Percentiles rank a stretch among this genome's conserved stretches.
These are phyloP conservation scores for Umimayanthus chanpuru DNA, from an alignment of 92 coral and sea anemone genomes.

Conservation along the genomic window DNA sequence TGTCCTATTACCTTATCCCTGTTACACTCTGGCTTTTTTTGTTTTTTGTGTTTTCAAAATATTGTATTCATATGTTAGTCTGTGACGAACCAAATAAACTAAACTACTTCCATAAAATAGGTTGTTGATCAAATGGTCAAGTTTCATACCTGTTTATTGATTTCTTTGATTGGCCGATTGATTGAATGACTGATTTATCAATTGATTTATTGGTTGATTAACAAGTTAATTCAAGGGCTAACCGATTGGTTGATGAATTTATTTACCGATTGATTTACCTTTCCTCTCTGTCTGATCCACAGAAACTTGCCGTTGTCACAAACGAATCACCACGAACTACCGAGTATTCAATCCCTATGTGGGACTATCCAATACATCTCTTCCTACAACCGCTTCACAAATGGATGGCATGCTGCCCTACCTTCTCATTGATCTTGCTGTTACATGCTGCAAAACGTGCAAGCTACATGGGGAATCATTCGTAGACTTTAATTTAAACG, in stretches of 20 bases:
- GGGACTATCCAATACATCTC: slow-evolving; percentile 20
- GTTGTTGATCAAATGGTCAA: not conserved
- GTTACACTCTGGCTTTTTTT: too few species aligned
- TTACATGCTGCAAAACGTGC: slow-evolving; percentile 77
- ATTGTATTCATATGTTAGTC: too few species aligned
- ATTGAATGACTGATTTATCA: not conserved
- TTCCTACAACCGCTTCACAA: slow-evolving; percentile 40
- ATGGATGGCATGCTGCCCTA: slow-evolving; percentile 83
- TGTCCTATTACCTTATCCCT: too few species aligned
- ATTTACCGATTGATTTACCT: not conserved
- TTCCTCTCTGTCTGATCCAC: not conserved
- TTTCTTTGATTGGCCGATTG: not conserved
- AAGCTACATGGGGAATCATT: slow-evolving; percentile 75
- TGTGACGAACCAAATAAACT: too few species aligned
- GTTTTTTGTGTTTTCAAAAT: too few species aligned
- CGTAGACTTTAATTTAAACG: slow-evolving; percentile 72
- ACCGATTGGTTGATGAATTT: not conserved
- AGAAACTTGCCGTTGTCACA: slow-evolving; percentile 89
- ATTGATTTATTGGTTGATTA: not conserved
- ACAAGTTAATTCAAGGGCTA: not conserved
- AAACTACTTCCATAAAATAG: too few species aligned
- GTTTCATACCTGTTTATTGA: too few species aligned
- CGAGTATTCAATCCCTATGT: slow-evolving; percentile 82
- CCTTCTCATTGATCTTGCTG: slow-evolving; percentile 66
- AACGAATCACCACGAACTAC: slow-evolving; percentile 69